Evolutionary conservation across 1,140 invertebrate species (phyloP).

Genomic region (Drosophila arizonae): DNA sequence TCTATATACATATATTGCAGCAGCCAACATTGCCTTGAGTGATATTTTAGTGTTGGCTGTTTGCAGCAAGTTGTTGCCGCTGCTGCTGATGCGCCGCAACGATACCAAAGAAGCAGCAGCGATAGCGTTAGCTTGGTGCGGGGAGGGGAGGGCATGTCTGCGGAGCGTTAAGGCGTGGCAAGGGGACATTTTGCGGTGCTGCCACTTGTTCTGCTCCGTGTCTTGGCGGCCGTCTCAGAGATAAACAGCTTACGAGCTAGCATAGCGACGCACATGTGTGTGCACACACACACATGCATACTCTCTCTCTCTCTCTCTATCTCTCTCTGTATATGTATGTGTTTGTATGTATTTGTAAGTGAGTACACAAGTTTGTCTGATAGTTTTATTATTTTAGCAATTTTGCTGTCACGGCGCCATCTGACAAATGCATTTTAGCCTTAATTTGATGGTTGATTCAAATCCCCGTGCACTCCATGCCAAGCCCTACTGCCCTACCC

Average conservation of each 20-base stretch:
- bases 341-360: not conserved
- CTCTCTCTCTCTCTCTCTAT: not conserved
- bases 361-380: slow-evolving; percentile 19
- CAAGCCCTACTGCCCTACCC: not conserved
- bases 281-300: slow-evolving; percentile 33
- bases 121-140: slow-evolving; percentile 7
- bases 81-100: slow-evolving; percentile 32
- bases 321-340: too few relatives aligned
- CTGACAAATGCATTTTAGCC: slow-evolving; percentile 50
- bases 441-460: slow-evolving; percentile 39
- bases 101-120: slow-evolving; percentile 39
- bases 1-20: not conserved
- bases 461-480: slow-evolving; percentile 1
- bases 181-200: slow-evolving; percentile 28
- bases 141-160: too few relatives aligned
- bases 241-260: slow-evolving; percentile 60
- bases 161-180: not conserved
- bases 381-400: slow-evolving; percentile 55
- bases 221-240: slow-evolving; percentile 38
- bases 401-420: slow-evolving; percentile 41
- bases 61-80: slow-evolving; percentile 55
- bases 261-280: slow-evolving; percentile 42
- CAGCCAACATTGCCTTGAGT: slow-evolving; percentile 61
- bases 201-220: slow-evolving; percentile 33
- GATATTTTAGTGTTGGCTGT: slow-evolving; percentile 75